A percentile compares a stretch with the other conserved stretches of the same genome.
Evolutionary conservation across 2,888 invertebrate genomes (phyloP).

Genomic region (Pammene fasciana): DNA sequence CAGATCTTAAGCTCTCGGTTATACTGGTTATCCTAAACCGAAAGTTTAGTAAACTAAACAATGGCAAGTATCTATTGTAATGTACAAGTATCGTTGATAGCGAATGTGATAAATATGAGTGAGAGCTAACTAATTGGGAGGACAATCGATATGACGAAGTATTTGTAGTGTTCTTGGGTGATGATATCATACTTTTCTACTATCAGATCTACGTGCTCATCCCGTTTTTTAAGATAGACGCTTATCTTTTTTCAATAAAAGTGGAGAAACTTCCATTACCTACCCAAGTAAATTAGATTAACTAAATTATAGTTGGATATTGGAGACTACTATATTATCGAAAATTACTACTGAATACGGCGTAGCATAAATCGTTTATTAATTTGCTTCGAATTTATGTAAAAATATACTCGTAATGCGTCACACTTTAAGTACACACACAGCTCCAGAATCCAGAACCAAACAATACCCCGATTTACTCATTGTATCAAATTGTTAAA

Average conservation of each 20-base stretch:
- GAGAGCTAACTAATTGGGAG: constrained; percentile 15
- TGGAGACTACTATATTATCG: too few species aligned
- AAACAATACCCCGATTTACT: too few species aligned
- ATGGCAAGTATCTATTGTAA: constrained; percentile 43
- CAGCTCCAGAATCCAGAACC: too few species aligned
- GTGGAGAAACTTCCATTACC: not conserved
- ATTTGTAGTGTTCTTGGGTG: not conserved
- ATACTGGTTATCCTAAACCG: not conserved
- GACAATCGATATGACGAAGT: not conserved
- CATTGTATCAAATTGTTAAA: too few species aligned
- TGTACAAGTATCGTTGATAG: constrained; percentile 26
- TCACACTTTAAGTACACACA: too few species aligned
- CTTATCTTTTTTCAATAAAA: not conserved
- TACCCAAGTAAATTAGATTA: not conserved
- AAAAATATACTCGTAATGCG: too few species aligned
- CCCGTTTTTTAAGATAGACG: not conserved
- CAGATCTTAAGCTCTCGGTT: not conserved
- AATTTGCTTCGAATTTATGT: too few species aligned
- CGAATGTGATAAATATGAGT: constrained; percentile 19
- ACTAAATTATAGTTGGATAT: not conserved
- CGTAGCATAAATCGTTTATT: too few species aligned
- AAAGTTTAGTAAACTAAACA: not conserved
- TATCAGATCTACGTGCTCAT: constrained; percentile 14
- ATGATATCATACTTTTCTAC: not conserved
- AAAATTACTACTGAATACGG: too few species aligned